Evolutionary conservation across 2,797 vertebrate genomes (phyloP), one percentile per base, ranked within the genome.

Genomic region (Cheracebus regulus): DNA sequence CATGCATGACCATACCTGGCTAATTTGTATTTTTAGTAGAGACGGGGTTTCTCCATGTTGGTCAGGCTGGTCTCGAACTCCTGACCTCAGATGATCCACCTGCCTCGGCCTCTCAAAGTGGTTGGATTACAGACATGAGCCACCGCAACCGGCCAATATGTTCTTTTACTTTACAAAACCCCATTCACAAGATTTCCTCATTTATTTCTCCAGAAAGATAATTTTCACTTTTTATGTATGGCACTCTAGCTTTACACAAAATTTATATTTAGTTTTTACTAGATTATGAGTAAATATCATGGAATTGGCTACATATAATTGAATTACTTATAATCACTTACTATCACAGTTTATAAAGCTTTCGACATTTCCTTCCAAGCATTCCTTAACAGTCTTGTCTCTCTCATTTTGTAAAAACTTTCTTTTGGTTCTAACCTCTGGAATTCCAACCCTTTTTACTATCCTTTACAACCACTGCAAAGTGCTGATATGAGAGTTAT

Each of bases 341-440:
- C 39, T 64, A 2, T 48, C 13, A 39, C 24, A 52, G n/a, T 95
- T 89, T 64, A 2, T 64, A 86, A 92, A 76, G 19, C 10, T 30
- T 91, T 95, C 75, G 81, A 3, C 26, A 36, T 85, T 93, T 30
- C 50, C 19, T 58, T 76, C 11, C 6, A 61, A 50, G 12, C 9
- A 39, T 24, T 76, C 26, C 44, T 61, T 22, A 86, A 55, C 7
- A 88, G 36, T 55, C 83, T 89, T 22, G 7, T 52, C 61, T 95
- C 95, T 84, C 20, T 93, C 52, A 41, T 44, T 91, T 88, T 92
- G 30, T 72, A 95, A 93, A 92, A 4, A 10, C n/a, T 12, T 78
- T 88, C 30, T 93, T 4, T 30, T 83, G 39, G 44, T 30, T 19
- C 11, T 76, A 92, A 28, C 6, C 20, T 70, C 75, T 52, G 20